Percentiles rank a stretch among this genome's conserved stretches.
These are phyloP conservation scores for Sander lucioperca DNA, from an alignment of 2,113 vertebrate genomes.

Conservation along the genomic window DNA sequence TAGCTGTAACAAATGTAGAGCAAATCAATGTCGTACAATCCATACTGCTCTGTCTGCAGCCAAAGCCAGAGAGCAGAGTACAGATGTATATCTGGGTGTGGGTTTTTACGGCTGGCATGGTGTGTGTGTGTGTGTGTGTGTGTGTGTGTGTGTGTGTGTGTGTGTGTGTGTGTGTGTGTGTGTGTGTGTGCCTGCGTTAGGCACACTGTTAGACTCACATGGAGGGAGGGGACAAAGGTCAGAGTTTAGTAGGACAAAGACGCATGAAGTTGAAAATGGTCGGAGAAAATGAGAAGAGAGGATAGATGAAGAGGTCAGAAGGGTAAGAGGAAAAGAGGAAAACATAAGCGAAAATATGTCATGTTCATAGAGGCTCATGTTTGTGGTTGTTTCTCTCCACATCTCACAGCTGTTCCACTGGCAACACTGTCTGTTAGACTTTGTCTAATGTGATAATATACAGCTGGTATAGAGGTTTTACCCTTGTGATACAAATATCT, in stretches of 20 bases:
- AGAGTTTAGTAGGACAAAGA: slow-evolving; percentile 42
- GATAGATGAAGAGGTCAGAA: background rate
- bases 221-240: slow-evolving; percentile 23
- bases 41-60: slow-evolving; percentile 35
- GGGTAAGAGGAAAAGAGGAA: background rate
- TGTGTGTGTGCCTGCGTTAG: background rate
- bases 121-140: background rate
- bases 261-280: background rate
- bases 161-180: slow-evolving; percentile 18
- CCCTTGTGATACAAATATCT: background rate
- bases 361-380: background rate
- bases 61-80: slow-evolving; percentile 12
- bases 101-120: background rate
- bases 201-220: slow-evolving; percentile 15
- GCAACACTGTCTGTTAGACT: background rate
- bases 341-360: background rate
- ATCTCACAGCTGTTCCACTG: background rate
- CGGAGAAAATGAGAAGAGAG: background rate
- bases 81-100: background rate
- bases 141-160: slow-evolving; percentile 27
- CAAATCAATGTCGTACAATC: slow-evolving; percentile 68
- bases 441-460: background rate
- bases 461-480: background rate
- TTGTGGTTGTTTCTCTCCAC: background rate
- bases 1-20: slow-evolving; percentile 56